Conservation (phyloP, 2,888 invertebrate genomes). For the Drosophila hawaiiensis region DNA sequence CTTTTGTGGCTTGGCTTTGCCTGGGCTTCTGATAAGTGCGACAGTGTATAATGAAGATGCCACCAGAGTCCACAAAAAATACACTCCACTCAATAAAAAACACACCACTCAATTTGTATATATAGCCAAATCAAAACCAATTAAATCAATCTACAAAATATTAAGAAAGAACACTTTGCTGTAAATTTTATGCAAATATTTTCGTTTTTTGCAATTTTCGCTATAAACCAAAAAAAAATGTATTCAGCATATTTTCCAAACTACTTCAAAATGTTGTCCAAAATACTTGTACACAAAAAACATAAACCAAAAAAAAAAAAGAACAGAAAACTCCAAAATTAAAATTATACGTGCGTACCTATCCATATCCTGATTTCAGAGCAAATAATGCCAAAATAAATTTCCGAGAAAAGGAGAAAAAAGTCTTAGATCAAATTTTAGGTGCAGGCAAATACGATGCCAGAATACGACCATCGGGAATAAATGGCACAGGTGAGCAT, state of each 20-base stretch:
- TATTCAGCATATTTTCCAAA: conserved; percentile 61
- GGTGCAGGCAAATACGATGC: conserved; percentile 96
- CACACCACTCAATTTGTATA: conserved; percentile 63
- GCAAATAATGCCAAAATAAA: conserved; percentile 93
- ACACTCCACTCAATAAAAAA: conserved; percentile 20
- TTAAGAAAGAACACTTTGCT: conserved; percentile 47
- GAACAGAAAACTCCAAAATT: conserved; percentile 44
- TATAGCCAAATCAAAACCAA: conserved; percentile 33
- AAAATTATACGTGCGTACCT: conserved; percentile 84
- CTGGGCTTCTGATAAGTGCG: conserved; percentile 83
- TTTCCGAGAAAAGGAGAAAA: conserved; percentile 97
- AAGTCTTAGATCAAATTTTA: conserved; percentile 96
- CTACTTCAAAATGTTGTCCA: conserved; percentile 46
- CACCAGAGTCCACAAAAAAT: conserved; percentile 32
- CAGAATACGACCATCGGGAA: conserved; percentile 95
- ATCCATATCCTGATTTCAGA: conserved; percentile 87
- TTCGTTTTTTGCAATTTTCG: conserved; percentile 53
- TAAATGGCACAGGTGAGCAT: conserved; percentile 95
- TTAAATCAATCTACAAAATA: conserved; percentile 11
- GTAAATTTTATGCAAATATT: conserved; percentile 67
- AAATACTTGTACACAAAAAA: conserved; percentile 26
- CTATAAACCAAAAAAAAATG: conserved; percentile 24
- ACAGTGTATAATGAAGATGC: conserved; percentile 77
- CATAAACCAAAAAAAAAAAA: conserved; percentile 3
- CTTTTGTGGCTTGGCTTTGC: conserved; percentile 78